A percentile compares a stretch with the other conserved stretches of the same genome.
These are phyloP conservation scores for Cochlearius cochlearius DNA, from an alignment of 2,113 vertebrate genomes.

Conservation along the genomic window DNA sequence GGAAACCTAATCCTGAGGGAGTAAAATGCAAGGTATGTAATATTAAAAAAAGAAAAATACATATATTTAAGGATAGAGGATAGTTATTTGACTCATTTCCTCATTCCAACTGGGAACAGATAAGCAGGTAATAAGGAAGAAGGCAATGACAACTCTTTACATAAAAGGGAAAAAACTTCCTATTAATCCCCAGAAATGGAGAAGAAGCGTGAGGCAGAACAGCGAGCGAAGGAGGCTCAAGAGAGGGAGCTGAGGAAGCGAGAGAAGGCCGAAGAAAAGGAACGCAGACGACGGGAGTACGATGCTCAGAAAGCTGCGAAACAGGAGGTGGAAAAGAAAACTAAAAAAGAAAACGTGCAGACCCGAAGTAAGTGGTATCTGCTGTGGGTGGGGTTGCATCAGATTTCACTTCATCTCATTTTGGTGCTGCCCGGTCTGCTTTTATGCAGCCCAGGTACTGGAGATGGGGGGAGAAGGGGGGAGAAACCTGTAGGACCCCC, in stretches of 20 bases:
- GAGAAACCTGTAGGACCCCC: background rate
- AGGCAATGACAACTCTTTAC: background rate
- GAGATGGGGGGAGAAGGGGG: background rate
- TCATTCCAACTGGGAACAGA: background rate
- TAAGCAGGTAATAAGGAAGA: background rate
- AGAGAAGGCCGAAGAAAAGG: constrained; percentile 95
- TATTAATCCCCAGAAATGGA: constrained; percentile 79
- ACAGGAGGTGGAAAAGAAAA: constrained; percentile 84
- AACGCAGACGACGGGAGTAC: constrained; percentile 89
- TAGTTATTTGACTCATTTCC: background rate
- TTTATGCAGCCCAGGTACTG: background rate
- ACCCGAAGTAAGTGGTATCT: constrained; percentile 75
- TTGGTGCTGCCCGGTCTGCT: background rate
- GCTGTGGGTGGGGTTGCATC: background rate
- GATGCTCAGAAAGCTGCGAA: constrained; percentile 87
- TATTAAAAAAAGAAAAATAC: background rate
- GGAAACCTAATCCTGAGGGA: background rate
- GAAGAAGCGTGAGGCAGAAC: constrained; percentile 88
- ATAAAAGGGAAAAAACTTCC: background rate
- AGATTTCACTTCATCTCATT: background rate
- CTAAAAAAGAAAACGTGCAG: constrained; percentile 76
- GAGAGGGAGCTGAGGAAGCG: constrained; percentile 87
- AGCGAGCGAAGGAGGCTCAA: constrained; percentile 86
- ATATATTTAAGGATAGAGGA: background rate
- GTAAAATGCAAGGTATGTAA: background rate